A percentile compares a stretch with the other conserved stretches of the same genome.
Evolutionary conservation across 2,888 invertebrate genomes (phyloP).

Genomic region (Plebejus anna): DNA sequence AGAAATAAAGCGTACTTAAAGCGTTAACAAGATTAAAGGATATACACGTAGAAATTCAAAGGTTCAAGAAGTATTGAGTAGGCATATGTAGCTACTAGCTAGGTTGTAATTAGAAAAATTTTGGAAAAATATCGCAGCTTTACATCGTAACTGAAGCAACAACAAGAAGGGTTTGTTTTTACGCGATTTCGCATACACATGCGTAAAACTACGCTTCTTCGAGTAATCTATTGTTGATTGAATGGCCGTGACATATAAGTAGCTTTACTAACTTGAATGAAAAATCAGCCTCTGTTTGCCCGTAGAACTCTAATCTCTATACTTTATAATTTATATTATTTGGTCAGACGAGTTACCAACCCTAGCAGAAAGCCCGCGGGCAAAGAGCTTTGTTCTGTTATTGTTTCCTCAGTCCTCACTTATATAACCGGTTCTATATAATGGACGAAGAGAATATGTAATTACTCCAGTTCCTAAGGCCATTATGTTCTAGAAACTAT

Average conservation of each 20-base stretch:
- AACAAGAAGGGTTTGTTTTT: no score
- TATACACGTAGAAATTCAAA: neutral
- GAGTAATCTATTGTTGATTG: no score
- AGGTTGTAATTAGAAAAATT: neutral
- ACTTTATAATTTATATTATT: neutral
- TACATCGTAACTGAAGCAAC: no score
- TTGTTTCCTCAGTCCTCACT: conserved; percentile 18
- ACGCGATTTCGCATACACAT: no score
- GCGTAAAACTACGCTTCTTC: no score
- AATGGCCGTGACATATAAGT: neutral
- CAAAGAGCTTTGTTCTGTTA: conserved; percentile 20
- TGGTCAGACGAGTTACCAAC: neutral
- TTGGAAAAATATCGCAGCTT: neutral
- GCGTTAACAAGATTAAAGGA: neutral
- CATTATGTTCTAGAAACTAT: conserved; percentile 19
- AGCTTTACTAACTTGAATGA: neutral
- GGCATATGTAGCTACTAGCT: neutral
- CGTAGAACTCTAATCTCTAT: neutral
- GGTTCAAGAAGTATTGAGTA: neutral
- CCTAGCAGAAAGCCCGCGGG: conserved; percentile 16
- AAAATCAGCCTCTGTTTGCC: neutral
- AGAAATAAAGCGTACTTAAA: no score
- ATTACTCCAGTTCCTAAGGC: conserved; percentile 1
- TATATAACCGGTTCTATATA: conserved; percentile 6
- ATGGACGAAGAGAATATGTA: conserved; percentile 8